Evolutionary conservation across 2,888 invertebrate species (phyloP), one percentile per base, ranked within the genome.

Genomic region (Chelonus formosanus): DNA sequence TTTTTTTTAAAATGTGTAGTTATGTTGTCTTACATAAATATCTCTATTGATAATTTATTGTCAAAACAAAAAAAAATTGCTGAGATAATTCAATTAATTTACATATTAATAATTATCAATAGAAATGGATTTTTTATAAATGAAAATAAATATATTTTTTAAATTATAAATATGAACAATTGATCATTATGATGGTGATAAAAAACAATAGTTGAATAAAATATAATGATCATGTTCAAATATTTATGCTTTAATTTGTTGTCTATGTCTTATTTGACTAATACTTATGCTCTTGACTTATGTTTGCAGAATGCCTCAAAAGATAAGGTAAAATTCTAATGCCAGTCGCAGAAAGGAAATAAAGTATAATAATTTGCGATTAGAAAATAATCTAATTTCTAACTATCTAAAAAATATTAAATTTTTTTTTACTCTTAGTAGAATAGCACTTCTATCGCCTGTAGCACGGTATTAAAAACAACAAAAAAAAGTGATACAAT

Each of bases 291-390:
- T 80, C 78, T 78, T 82, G 80, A 81, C 75, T 79, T 80, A 80
- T 81, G 78, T 81, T 82, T 78, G 81, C 82, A 82, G 83, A 83
- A 75, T 71, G 79, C 80, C 74, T 80, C 82, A 76, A 83, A 80
- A 83, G 81, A 82, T 73, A 83, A 82, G 82, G 82, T 83, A 82
- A 82, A 79, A 78, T 70, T 71, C 65, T 70, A 52, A 66, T 56
- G 57, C 56, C 61, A 61, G 61, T 66, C 61, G 35, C 61, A 66
- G 53, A 50, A n/a, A 20, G 36, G 52, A 61, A 65, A 59, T 32
- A 52, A 61, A 52, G 45, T 60, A 48, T 56, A 44, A 48, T 56
- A 44, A 43, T 65, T 47, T 55, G 8, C 8, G 35, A 65, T 55
- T 20, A 53, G 40, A 56, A 34, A 62, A 57, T 57, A 52, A 53